A percentile compares a stretch with the other conserved stretches of the same genome.
These are phyloP conservation scores for Phylloscopus trochilus DNA, from an alignment of 2,113 vertebrate species.

Conservation along the genomic window DNA sequence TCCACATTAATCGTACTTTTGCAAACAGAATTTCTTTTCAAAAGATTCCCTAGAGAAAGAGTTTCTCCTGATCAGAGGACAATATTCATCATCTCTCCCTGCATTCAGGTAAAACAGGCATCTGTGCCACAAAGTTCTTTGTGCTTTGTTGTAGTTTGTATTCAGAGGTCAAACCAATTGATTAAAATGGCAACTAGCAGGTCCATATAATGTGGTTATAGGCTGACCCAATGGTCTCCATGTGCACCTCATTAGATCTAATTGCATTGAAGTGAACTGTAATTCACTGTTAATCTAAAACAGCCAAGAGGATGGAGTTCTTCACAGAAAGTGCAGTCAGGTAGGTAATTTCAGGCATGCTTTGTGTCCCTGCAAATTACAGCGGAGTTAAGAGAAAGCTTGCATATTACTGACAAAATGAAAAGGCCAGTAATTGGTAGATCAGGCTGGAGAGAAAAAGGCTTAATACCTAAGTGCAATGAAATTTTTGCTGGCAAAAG, in stretches of 20 bases:
- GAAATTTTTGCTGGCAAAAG: not conserved
- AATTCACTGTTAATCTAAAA: slow-evolving; percentile 78
- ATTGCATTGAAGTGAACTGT: slow-evolving; percentile 73
- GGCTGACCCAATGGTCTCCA: slow-evolving; percentile 51
- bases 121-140: not conserved
- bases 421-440: not conserved
- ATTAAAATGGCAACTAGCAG: slow-evolving; percentile 42
- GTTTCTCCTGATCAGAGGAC: not conserved
- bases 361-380: slow-evolving; percentile 48
- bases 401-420: slow-evolving; percentile 1
- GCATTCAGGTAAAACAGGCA: not conserved
- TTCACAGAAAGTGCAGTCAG: slow-evolving; percentile 62
- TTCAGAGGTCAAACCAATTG: slow-evolving; percentile 54
- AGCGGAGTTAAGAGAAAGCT: slow-evolving; percentile 36
- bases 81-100: not conserved
- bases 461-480: not conserved
- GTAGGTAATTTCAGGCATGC: slow-evolving; percentile 67
- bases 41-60: not conserved
- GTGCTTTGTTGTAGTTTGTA: not conserved
- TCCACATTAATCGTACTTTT: not conserved
- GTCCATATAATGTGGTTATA: slow-evolving; percentile 44
- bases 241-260: slow-evolving; percentile 71
- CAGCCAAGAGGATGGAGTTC: slow-evolving; percentile 65
- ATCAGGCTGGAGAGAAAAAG: not conserved
- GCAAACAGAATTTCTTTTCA: not conserved